A percentile compares a stretch with the other conserved stretches of the same genome.
These are phyloP conservation scores for Lacanobia oleracea DNA, from an alignment of 2,888 invertebrate species.

Conservation along the genomic window DNA sequence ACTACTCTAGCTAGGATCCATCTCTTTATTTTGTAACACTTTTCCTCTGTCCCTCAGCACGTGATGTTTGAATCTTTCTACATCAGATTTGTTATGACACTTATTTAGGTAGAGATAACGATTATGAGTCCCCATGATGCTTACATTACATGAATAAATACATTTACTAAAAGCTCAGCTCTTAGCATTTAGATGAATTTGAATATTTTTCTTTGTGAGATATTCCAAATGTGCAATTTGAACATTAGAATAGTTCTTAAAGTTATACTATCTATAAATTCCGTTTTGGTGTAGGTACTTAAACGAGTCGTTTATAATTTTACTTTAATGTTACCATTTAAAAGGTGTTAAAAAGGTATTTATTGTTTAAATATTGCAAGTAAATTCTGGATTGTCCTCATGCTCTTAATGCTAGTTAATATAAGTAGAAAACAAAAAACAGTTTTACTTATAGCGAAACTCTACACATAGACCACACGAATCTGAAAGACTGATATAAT, in stretches of 20 bases:
- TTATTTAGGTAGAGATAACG: slow-evolving; percentile 68
- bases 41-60: neutral
- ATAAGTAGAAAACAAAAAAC: slow-evolving; percentile 7
- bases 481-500: slow-evolving; percentile 19
- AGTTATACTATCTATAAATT: slow-evolving; percentile 63
- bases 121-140: slow-evolving; percentile 60
- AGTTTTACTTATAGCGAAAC: slow-evolving; percentile 4
- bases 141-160: slow-evolving; percentile 68
- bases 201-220: slow-evolving; percentile 69
- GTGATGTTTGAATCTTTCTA: slow-evolving; percentile 48
- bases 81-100: slow-evolving; percentile 75
- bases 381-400: slow-evolving; percentile 15
- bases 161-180: slow-evolving; percentile 78
- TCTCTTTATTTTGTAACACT: neutral
- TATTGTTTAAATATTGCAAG: slow-evolving; percentile 16
- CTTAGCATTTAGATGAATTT: slow-evolving; percentile 72
- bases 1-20: neutral
- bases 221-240: slow-evolving; percentile 74
- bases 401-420: slow-evolving; percentile 9
- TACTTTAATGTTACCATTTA: slow-evolving; percentile 11
- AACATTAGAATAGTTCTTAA: slow-evolving; percentile 67
- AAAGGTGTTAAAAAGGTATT: slow-evolving; percentile 17
- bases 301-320: slow-evolving; percentile 38
- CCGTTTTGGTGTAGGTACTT: slow-evolving; percentile 52
- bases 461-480: slow-evolving; percentile 22